Conservation (phyloP, 2,113 vertebrate genomes). For the Chaetura pelagica region DNA sequence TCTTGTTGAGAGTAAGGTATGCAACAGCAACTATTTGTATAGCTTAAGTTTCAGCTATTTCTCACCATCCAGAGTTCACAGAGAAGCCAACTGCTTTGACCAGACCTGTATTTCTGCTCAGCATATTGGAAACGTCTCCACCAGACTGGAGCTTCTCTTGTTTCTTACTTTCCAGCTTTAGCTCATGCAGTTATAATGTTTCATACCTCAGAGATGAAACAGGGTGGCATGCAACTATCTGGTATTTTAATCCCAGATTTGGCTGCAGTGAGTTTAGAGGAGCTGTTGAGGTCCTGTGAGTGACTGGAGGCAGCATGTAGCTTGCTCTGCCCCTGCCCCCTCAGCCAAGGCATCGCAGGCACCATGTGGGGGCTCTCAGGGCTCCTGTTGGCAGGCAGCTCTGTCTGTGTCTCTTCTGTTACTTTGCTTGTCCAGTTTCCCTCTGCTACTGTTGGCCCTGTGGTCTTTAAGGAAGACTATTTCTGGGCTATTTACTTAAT, state of each 20-base stretch:
- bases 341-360: rapidly evolving
- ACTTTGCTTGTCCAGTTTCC: not conserved
- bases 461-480: not conserved
- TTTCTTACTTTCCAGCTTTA: not conserved
- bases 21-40: not conserved
- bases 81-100: not conserved
- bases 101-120: not conserved
- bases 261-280: rapidly evolving
- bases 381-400: not conserved
- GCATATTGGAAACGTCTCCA: not conserved
- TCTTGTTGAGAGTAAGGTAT: not conserved
- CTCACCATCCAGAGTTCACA: not conserved
- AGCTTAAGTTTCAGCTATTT: not conserved
- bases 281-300: rapidly evolving
- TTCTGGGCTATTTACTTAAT: not conserved
- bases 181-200: not conserved
- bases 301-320: rapidly evolving
- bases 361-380: rapidly evolving
- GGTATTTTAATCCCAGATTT: not conserved
- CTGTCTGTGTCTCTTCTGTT: not conserved
- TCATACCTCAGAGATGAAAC: not conserved
- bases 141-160: not conserved
- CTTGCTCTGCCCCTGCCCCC: not conserved
- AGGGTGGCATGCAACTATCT: too few relatives aligned
- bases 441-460: not conserved